These are phyloP conservation scores for Notodonta ziczac DNA, from an alignment of 2,888 invertebrate species.

Conservation along the genomic window DNA sequence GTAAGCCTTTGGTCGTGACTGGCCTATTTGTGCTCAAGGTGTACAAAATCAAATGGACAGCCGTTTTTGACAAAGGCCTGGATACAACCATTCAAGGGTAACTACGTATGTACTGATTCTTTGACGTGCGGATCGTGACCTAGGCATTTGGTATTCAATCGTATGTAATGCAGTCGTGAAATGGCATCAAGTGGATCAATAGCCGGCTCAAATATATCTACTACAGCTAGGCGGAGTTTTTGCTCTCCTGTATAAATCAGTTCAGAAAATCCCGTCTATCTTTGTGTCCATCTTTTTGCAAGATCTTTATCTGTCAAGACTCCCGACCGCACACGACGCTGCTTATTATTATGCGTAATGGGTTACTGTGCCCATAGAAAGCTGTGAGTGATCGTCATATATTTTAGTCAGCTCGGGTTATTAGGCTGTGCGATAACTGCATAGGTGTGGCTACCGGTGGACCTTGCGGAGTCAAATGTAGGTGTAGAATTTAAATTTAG, in stretches of 20 bases:
- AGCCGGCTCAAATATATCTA: constrained; percentile 22
- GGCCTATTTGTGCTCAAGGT: constrained; percentile 65
- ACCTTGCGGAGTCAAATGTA: constrained; percentile 50
- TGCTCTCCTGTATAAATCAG: constrained; percentile 34
- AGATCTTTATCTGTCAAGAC: constrained; percentile 43
- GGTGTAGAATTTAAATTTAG: constrained; percentile 37
- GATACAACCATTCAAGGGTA: constrained; percentile 64
- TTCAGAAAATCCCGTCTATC: constrained; percentile 30
- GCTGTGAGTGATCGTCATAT: constrained; percentile 29
- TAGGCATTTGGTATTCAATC: constrained; percentile 64
- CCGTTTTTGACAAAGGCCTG: constrained; percentile 66
- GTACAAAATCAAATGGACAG: constrained; percentile 54
- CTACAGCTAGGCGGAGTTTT: constrained; percentile 10
- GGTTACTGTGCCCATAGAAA: constrained; percentile 21
- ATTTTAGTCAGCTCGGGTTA: constrained; percentile 32
- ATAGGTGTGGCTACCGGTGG: constrained; percentile 43
- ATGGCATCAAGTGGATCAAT: constrained; percentile 49
- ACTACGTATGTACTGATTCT: constrained; percentile 48
- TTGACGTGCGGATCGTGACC: constrained; percentile 65
- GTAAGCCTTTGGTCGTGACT: constrained; percentile 68
- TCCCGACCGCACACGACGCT: constrained; percentile 51
- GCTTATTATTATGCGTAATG: constrained; percentile 31
- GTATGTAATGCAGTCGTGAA: constrained; percentile 45
- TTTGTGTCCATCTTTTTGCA: constrained; percentile 36
- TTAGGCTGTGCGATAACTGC: constrained; percentile 46